These are phyloP conservation scores for Callopanchax toddi DNA, from an alignment of 2,113 vertebrate genomes.

Conservation along the genomic window DNA sequence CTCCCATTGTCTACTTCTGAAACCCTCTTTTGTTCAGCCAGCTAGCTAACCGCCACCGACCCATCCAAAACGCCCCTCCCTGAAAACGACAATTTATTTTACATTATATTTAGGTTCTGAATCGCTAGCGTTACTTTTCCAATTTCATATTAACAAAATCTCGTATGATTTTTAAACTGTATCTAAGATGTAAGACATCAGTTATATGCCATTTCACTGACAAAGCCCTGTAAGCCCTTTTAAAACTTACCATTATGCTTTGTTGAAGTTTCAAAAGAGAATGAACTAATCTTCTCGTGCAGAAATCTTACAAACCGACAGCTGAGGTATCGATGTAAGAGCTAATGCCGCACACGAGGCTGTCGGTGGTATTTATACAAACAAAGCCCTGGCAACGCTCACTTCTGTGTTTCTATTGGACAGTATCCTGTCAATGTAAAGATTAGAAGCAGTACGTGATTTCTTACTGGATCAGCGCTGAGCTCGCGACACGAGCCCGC, in stretches of 20 bases:
- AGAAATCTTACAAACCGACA: constrained; percentile 88
- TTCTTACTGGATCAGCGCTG: constrained; percentile 57
- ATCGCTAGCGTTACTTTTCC: neutral
- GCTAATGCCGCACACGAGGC: constrained; percentile 78
- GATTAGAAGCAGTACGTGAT: neutral
- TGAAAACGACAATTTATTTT: constrained; percentile 9
- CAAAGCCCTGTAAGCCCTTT: neutral
- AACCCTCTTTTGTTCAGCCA: constrained; percentile 22
- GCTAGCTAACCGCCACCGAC: neutral
- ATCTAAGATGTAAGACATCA: neutral
- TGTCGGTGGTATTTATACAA: constrained; percentile 77
- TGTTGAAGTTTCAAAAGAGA: constrained; percentile 13
- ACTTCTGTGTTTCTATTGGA: constrained; percentile 60
- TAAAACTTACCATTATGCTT: constrained; percentile 73
- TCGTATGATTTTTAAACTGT: neutral
- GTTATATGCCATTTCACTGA: neutral
- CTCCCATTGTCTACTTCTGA: neutral
- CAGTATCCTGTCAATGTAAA: constrained; percentile 3
- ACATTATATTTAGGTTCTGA: neutral
- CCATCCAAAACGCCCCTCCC: neutral
- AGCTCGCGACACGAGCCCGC: constrained; percentile 5
- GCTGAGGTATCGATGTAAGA: constrained; percentile 92
- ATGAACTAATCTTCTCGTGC: constrained; percentile 35
- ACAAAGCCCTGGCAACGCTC: constrained; percentile 32
- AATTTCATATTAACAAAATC: neutral